phyloP scores from a whole-genome alignment of 2,888 invertebrate species.

The Trichopoda pennipes region DNA sequence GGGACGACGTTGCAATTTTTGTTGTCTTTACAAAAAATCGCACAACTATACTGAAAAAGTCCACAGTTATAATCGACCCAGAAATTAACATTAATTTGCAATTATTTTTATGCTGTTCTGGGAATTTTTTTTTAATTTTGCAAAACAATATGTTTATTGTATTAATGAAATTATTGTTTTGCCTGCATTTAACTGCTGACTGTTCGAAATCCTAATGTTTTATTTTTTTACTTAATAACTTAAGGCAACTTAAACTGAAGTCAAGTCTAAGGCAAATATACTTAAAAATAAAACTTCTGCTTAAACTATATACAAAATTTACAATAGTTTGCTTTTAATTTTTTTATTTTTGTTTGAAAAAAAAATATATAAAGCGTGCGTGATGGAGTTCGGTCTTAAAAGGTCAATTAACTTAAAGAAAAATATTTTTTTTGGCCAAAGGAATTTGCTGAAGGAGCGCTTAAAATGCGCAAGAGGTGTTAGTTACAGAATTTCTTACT shows the following conservation, averaged over 20 bases:
- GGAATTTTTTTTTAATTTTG: constrained; percentile 23
- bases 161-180: constrained; percentile 74
- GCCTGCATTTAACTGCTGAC: constrained; percentile 48
- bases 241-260: constrained; percentile 2
- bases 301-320: constrained; percentile 3
- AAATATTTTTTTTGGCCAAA: background rate
- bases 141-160: constrained; percentile 67
- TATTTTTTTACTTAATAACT: background rate
- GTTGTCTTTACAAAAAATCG: constrained; percentile 38
- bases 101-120: constrained; percentile 66
- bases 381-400: background rate
- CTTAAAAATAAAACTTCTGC: constrained; percentile 19
- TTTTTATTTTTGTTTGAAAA: background rate
- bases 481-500: no score
- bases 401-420: background rate
- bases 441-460: no score
- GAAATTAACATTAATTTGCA: constrained; percentile 44
- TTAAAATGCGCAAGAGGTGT: no score
- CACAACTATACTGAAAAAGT: constrained; percentile 12
- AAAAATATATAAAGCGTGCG: background rate
- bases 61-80: constrained; percentile 52
- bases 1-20: constrained; percentile 70
- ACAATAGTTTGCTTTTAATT: background rate
- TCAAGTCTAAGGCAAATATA: constrained; percentile 51
- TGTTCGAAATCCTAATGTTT: background rate